These are phyloP conservation scores for Macropus fuliginosus DNA, from an alignment of 2,797 vertebrate genomes.

Conservation along the genomic window DNA sequence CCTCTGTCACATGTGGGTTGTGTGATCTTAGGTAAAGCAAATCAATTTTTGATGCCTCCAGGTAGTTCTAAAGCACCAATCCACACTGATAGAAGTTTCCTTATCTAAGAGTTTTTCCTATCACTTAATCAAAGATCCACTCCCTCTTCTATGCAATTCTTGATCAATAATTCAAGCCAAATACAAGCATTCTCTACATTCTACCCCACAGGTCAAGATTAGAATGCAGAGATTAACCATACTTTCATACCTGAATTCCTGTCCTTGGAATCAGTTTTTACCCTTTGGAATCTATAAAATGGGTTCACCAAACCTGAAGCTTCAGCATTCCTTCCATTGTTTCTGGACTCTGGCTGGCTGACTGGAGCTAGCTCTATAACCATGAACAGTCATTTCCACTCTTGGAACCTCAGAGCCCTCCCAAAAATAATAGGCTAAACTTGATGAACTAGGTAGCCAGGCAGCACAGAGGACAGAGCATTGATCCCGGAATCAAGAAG, in stretches of 20 bases:
- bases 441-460: background rate
- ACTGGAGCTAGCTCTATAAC: no score
- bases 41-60: no score
- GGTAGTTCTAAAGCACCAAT: no score
- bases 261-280: conserved; percentile 22
- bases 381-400: background rate
- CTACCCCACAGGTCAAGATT: conserved; percentile 24
- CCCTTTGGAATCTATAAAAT: conserved; percentile 1
- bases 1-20: no score
- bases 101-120: no score
- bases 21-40: no score
- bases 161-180: conserved; percentile 58
- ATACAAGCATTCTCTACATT: conserved; percentile 44
- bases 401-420: background rate
- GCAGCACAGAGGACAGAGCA: no score
- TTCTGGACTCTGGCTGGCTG: conserved; percentile 1
- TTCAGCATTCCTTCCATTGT: conserved; percentile 29
- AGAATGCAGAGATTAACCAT: conserved; percentile 2
- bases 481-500: background rate
- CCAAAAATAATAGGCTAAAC: background rate
- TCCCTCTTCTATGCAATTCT: no score
- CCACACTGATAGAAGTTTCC: no score
- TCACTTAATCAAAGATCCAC: no score
- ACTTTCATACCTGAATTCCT: background rate
- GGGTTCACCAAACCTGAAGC: background rate